Evolutionary conservation across 2,888 invertebrate species (phyloP), one percentile per base, ranked within the genome.

Genomic region (Ctena decussata): DNA sequence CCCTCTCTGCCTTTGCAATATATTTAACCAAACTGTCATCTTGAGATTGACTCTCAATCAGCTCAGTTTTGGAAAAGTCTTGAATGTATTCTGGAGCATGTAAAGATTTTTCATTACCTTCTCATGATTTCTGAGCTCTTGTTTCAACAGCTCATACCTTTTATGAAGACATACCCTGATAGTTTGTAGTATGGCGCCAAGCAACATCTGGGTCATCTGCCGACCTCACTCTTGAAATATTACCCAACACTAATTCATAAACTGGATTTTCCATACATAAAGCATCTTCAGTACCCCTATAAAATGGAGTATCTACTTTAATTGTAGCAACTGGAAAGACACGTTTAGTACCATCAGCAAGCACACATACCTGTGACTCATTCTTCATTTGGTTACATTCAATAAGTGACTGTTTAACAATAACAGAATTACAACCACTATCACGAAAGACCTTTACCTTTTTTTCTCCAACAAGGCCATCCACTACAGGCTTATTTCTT

Each of bases 401-500:
- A 12, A 46, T n/a, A 21, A 46, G 21, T 3, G 18, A 21, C 2
- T n/a, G 6, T 21, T 46, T 46, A 8, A 5, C 46, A 21, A 46
- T n/a, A 3, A n/a, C 46, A 3, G 46, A 21, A 46, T n/a, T 46
- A 35, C 75, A 74, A 0, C 74, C 65, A 24, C 57, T 80, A 65
- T 75, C 80, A 21, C 75, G 3, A 27, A 80, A 65, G 0, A 74
- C 75, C 15, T 24, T 60, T n/a, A 74, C 72, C 27, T 11, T 32
- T 8, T 41, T 6, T n/a, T 24, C 57, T 24, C 60, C 39, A 49
- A 74, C 49, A 24, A 21, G 30, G 11, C 78, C 70, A 12, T 39
- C 15, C 0, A n/a, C 71, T 27, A 78, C 53, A 27, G 49, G 71
- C 71, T 8, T 30, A n/a, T 30, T 24, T 46, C 11, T 18, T 3